These are phyloP conservation scores for Ciconia stormi DNA, from an alignment of 2,113 vertebrate genomes.

Conservation along the genomic window DNA sequence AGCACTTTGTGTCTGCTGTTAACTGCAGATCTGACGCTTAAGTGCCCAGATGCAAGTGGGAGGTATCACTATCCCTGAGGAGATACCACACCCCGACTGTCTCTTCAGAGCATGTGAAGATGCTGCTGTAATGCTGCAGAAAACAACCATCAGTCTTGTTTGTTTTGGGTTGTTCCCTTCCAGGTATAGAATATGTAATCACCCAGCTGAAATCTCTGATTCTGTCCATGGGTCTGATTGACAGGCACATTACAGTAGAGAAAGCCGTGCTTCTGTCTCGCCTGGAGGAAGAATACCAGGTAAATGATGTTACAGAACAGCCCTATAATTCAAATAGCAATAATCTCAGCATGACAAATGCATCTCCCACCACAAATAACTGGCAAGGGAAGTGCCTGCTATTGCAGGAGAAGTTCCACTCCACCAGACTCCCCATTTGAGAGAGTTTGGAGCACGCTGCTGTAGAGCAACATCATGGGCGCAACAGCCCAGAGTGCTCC, in stretches of 20 bases:
- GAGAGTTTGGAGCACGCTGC: neutral
- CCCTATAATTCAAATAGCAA: slow-evolving; percentile 46
- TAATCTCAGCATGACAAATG: slow-evolving; percentile 47
- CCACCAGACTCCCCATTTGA: neutral
- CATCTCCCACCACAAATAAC: slow-evolving; percentile 32
- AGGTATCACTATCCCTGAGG: neutral
- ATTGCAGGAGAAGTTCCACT: slow-evolving; percentile 26
- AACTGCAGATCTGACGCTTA: neutral
- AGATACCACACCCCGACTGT: neutral
- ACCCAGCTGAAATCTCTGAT: slow-evolving; percentile 93
- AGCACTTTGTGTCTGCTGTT: neutral
- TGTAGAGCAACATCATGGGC: neutral
- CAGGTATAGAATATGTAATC: slow-evolving; percentile 94
- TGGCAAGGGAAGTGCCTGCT: slow-evolving; percentile 23
- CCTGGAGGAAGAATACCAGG: slow-evolving; percentile 97
- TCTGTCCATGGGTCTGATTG: slow-evolving; percentile 86
- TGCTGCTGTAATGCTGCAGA: neutral
- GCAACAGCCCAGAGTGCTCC: neutral
- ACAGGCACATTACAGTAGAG: slow-evolving; percentile 89
- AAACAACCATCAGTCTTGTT: neutral
- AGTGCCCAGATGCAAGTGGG: neutral
- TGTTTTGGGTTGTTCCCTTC: slow-evolving; percentile 7
- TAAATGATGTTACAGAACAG: slow-evolving; percentile 60
- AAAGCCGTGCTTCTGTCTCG: slow-evolving; percentile 91
- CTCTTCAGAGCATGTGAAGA: neutral